Percentiles rank a stretch among this genome's conserved stretches.
Conservation (phyloP, 2,113 vertebrate genomes). For the Lepidothrix coronata region DNA sequence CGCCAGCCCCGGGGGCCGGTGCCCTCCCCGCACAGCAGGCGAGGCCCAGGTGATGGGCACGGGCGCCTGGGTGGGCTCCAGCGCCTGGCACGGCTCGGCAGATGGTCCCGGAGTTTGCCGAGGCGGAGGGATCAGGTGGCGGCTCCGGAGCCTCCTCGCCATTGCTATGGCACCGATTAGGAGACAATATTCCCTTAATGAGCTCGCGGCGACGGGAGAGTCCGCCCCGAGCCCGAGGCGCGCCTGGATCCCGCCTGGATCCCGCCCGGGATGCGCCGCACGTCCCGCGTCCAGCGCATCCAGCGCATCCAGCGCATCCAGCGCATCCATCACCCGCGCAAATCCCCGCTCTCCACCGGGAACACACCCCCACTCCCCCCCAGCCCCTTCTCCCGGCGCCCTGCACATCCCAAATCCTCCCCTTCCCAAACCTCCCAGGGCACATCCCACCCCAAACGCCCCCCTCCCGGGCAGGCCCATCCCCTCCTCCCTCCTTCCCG, state of each 20-base stretch:
- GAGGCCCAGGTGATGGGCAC: constrained; percentile 38
- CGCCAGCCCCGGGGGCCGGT: neutral
- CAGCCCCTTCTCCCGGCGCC: neutral
- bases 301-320: neutral
- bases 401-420: neutral
- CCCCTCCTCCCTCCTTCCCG: neutral
- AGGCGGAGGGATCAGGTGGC: constrained; percentile 72
- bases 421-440: neutral
- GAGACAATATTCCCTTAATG: constrained; percentile 70
- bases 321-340: neutral
- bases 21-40: neutral
- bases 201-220: constrained; percentile 60
- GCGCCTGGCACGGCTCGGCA: constrained; percentile 57
- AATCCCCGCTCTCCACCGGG: too few species aligned
- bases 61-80: constrained; percentile 63
- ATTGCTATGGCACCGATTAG: constrained; percentile 75
- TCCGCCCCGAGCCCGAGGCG: neutral
- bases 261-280: neutral
- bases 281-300: neutral
- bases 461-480: neutral
- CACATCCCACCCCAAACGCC: neutral
- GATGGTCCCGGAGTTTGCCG: constrained; percentile 63
- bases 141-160: constrained; percentile 46
- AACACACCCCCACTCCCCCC: too few species aligned
- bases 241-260: neutral